Evolutionary conservation across 2,888 invertebrate genomes (phyloP).

Genomic region (Sinohyriopsis cumingii): DNA sequence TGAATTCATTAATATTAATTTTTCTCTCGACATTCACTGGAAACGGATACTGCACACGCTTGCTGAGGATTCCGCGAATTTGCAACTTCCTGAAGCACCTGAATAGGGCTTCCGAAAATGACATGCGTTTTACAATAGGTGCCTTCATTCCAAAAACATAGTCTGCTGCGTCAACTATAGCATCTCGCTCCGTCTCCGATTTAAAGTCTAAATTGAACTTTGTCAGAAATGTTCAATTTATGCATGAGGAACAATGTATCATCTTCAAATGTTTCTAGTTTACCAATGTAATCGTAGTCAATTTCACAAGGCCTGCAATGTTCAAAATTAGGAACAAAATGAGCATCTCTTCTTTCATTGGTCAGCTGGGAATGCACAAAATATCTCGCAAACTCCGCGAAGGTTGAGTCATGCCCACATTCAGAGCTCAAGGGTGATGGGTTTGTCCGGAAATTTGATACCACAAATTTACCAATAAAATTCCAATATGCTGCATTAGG

Average conservation of each 20-base stretch:
- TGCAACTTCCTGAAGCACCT: constrained; percentile 50
- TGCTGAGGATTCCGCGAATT: constrained; percentile 51
- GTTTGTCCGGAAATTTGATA: constrained; percentile 34
- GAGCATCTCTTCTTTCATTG: constrained; percentile 42
- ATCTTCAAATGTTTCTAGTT: constrained; percentile 53
- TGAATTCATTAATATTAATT: constrained; percentile 34
- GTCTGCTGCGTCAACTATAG: constrained; percentile 43
- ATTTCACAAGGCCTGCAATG: constrained; percentile 52
- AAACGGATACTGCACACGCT: constrained; percentile 43
- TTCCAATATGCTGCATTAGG: constrained; percentile 51
- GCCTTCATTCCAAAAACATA: constrained; percentile 44
- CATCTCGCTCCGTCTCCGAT: constrained; percentile 43
- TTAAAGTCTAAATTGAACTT: constrained; percentile 41
- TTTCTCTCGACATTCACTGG: constrained; percentile 13
- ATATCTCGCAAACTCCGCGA: constrained; percentile 52
- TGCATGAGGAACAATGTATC: constrained; percentile 46
- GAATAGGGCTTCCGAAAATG: constrained; percentile 37
- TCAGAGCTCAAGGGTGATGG: constrained; percentile 24
- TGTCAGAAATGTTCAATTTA: constrained; percentile 28
- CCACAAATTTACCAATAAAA: constrained; percentile 40
- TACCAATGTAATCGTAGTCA: constrained; percentile 54
- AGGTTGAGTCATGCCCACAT: constrained; percentile 55
- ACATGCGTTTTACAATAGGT: constrained; percentile 40
- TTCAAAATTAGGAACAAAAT: constrained; percentile 54
- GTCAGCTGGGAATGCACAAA: constrained; percentile 45